Base-by-base conservation (phyloP, 2,888 invertebrate genomes). In the Abscondita cerata region DNA sequence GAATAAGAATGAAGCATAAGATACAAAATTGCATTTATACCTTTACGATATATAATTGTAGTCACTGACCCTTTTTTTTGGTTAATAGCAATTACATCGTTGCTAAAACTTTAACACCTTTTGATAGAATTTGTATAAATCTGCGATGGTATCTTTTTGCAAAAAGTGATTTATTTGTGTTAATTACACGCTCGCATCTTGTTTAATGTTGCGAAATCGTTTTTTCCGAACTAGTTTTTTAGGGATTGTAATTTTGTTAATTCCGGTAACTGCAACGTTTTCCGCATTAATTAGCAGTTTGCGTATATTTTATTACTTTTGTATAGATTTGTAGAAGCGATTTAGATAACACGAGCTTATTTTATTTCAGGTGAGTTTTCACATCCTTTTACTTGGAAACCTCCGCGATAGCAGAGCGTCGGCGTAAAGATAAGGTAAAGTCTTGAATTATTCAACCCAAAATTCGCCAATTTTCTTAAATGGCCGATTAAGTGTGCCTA, bases 381-480 rank as follows among this genome's bases (percentile, higher is more conserved):
- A 36, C 55, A 25, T 52, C 46, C 52, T 40, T 52, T 47, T 46
- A 18, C 51, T 52, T 51, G 13, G 40, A 31, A 34, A 31, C 13
- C 12, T 31, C 20, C 57, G 38, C 53, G 47, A 50, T 15, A 47
- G n/a, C 46, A 33, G 44, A 33, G 52, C 52, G 65, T 60, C 55
- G 57, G 62, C 75, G 70, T 73, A 73, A 72, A 78, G 79, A 79
- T 78, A 80, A 80, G 80, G 79, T 79, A 79, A 79, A 78, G 77
- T 77, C 77, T 74, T 71, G 76, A 79, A 80, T 80, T 80, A 80
- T 79, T 77, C 76, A 75, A 74, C 76, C 74, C 75, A 75, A 79
- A 79, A 79, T 80, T 77, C 75, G 74, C 78, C 78, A 79, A 80
- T 79, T 80, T 80, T 77, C 80, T 75, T 73, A 76, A 80, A 80